Conservation (phyloP, 2,113 vertebrate species). For the Pogonocichla stellata region DNA sequence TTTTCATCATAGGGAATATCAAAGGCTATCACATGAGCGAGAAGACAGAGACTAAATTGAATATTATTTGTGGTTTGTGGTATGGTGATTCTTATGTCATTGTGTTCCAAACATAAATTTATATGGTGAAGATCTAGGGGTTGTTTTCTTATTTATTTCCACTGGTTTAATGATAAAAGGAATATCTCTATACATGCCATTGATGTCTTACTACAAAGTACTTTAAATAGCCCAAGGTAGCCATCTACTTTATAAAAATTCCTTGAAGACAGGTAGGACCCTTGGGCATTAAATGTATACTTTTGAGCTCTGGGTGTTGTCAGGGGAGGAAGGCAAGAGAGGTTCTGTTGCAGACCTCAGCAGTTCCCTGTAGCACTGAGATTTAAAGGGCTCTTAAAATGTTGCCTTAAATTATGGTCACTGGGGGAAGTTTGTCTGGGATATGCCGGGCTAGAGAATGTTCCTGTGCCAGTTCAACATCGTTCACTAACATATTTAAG, state of each 20-base stretch:
- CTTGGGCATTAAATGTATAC: slow-evolving; percentile 13
- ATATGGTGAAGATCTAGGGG: slow-evolving; percentile 2
- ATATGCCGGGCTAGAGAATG: background rate
- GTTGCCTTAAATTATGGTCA: slow-evolving; percentile 46
- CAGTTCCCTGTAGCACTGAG: background rate
- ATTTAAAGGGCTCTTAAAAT: slow-evolving; percentile 21
- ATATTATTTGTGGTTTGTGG: slow-evolving; percentile 19
- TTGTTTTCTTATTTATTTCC: slow-evolving; percentile 23
- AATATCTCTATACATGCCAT: slow-evolving; percentile 31
- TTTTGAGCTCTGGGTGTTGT: background rate
- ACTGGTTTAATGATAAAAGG: slow-evolving; percentile 61
- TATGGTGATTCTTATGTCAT: background rate
- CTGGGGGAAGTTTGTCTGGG: slow-evolving; percentile 30
- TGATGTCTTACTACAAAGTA: slow-evolving; percentile 66
- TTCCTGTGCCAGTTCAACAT: slow-evolving; percentile 24
- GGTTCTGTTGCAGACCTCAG: background rate
- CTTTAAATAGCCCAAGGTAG: slow-evolving; percentile 49
- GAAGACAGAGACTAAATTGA: background rate
- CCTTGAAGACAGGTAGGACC: slow-evolving; percentile 54
- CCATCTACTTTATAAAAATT: slow-evolving; percentile 46
- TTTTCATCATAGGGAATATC: slow-evolving; percentile 16
- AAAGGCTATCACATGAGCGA: background rate
- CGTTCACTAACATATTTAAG: background rate
- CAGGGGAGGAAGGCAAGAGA: background rate
- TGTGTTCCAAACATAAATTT: slow-evolving; percentile 17